These are phyloP conservation scores for Linnaemya tessellans DNA, from an alignment of 2,888 invertebrate genomes.

Conservation along the genomic window DNA sequence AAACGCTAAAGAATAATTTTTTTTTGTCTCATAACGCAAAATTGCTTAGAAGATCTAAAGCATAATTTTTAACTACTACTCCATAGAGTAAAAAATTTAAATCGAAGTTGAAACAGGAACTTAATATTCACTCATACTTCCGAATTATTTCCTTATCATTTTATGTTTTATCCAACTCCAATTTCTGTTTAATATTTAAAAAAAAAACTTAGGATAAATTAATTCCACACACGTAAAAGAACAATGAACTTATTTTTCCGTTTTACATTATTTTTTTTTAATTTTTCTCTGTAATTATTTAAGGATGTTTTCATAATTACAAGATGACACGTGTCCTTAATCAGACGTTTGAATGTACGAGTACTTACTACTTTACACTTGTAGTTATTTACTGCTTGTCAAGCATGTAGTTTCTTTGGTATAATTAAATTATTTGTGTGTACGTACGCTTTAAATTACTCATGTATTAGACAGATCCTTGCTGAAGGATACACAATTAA, in stretches of 20 bases:
- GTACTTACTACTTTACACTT: background rate
- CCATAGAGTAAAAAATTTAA: too few species aligned
- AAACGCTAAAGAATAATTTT: too few species aligned
- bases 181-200: too few species aligned
- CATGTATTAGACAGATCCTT: background rate
- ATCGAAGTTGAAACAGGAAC: too few species aligned
- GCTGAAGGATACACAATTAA: background rate
- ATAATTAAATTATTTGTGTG: conserved; percentile 11
- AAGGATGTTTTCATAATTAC: background rate
- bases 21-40: too few species aligned
- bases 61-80: too few species aligned
- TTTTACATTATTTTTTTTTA: background rate
- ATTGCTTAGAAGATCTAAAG: too few species aligned
- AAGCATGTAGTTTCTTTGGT: conserved; percentile 11
- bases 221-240: background rate
- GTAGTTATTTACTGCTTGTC: conserved; percentile 14
- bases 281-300: background rate
- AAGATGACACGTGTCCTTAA: conserved; percentile 5
- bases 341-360: background rate
- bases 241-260: background rate
- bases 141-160: too few species aligned
- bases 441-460: too few species aligned
- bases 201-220: background rate
- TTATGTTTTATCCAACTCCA: too few species aligned
- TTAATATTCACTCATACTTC: too few species aligned